Conservation (phyloP, 1,140 invertebrate genomes). For the Paramacrobiotus metropolitanus region DNA sequence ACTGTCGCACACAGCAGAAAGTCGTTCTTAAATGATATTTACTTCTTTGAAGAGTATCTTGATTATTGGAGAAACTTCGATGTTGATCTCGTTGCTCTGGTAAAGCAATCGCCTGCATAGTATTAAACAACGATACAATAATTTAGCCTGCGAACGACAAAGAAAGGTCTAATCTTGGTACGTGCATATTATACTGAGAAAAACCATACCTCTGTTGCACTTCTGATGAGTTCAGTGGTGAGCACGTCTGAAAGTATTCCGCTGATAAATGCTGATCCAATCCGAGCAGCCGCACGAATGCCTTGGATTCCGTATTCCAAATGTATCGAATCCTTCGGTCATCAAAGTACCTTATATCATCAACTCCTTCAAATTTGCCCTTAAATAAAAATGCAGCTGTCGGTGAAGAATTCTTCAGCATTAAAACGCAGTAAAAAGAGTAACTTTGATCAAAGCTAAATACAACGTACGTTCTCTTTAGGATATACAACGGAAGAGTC, state of each 20-base stretch:
- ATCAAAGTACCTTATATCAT: slow-evolving; percentile 36
- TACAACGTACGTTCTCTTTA: no score
- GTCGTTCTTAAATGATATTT: neutral
- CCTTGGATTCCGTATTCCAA: slow-evolving; percentile 38
- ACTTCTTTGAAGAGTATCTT: slow-evolving; percentile 40
- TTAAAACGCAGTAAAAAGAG: neutral
- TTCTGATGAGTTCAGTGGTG: neutral
- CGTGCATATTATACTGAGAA: no score
- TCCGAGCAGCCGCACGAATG: slow-evolving; percentile 41
- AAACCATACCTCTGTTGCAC: neutral
- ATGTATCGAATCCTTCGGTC: slow-evolving; percentile 52
- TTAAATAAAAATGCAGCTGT: slow-evolving; percentile 3
- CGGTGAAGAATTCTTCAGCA: neutral
- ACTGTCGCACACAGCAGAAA: neutral
- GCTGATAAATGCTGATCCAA: slow-evolving; percentile 39
- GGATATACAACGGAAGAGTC: no score
- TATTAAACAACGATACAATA: slow-evolving; percentile 6
- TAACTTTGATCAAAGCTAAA: no score
- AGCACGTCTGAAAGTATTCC: slow-evolving; percentile 30
- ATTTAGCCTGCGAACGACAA: no score
- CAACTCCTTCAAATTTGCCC: slow-evolving; percentile 25
- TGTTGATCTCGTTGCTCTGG: slow-evolving; percentile 46
- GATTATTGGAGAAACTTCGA: slow-evolving; percentile 44
- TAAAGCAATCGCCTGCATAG: slow-evolving; percentile 42
- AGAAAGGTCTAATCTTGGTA: no score